Conservation (phyloP, 2,797 vertebrate genomes). For the Sebastes minor region DNA sequence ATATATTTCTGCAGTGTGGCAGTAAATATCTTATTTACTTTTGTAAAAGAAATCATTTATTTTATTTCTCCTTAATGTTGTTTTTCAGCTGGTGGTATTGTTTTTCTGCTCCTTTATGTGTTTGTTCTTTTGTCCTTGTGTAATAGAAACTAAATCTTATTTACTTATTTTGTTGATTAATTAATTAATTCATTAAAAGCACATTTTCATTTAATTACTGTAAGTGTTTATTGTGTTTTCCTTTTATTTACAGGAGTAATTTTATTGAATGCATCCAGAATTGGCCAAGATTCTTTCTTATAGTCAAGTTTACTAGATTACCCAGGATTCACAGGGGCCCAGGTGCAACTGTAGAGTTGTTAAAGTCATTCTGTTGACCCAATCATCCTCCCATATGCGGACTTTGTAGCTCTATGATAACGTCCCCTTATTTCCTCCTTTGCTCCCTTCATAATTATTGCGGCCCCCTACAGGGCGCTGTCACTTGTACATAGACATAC, state of each 20-base stretch:
- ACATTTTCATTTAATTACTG: not conserved
- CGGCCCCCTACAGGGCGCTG: not conserved
- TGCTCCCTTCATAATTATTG: not conserved
- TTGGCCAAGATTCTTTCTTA: accelerated
- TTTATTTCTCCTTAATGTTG: not conserved
- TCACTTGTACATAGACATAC: not conserved
- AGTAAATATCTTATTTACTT: not conserved
- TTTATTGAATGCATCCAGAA: not conserved
- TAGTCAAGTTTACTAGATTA: not conserved
- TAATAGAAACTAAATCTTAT: not conserved
- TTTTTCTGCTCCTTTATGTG: not conserved
- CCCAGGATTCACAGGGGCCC: not conserved
- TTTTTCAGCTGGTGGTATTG: not conserved
- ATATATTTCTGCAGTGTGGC: not conserved
- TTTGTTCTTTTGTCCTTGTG: not conserved
- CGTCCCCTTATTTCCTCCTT: not conserved
- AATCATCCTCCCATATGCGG: not conserved
- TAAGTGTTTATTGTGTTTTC: not conserved
- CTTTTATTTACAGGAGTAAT: not conserved
- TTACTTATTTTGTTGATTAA: not conserved
- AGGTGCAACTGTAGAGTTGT: not conserved
- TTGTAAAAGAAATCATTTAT: not conserved
- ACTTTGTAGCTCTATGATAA: not conserved
- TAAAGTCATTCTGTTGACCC: not conserved
- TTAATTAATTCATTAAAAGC: not conserved